A percentile compares a stretch with the other conserved stretches of the same genome.
These are phyloP conservation scores for Montipora capricornis DNA, from an alignment of 64 coral and sea anemone species.

Conservation along the genomic window DNA sequence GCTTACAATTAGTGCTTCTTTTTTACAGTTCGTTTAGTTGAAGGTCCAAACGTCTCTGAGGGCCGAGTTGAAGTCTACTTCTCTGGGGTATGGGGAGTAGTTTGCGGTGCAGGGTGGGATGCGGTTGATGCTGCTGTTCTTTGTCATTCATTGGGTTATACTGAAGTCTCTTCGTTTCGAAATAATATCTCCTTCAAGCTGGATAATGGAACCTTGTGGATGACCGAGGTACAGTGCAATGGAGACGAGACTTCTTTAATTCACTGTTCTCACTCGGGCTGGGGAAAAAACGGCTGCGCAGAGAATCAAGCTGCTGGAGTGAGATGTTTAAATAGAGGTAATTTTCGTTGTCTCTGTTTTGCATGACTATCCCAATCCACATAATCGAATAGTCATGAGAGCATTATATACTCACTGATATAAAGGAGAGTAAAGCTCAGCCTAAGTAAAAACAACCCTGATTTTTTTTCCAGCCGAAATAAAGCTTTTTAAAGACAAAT, in stretches of 20 bases:
- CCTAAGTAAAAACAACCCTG: no score
- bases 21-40: constrained; percentile 33
- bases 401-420: no score
- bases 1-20: not conserved
- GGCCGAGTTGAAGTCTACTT: constrained; percentile 32
- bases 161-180: not conserved
- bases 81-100: constrained; percentile 9
- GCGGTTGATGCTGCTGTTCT: constrained; percentile 17
- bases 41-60: not conserved
- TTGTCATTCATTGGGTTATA: constrained; percentile 23
- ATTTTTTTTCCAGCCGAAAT: no score
- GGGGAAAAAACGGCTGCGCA: not conserved
- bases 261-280: not conserved
- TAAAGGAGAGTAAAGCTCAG: no score
- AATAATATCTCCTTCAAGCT: constrained; percentile 14
- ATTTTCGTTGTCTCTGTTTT: no score
- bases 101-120: constrained; percentile 28
- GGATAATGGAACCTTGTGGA: constrained; percentile 8
- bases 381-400: no score
- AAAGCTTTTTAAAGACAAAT: no score
- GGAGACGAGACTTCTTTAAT: constrained; percentile 24
- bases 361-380: no score
- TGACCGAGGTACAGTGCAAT: not conserved
- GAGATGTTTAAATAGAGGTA: not conserved
- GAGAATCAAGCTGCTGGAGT: constrained; percentile 20